Percentiles rank a stretch among this genome's conserved stretches.
Evolutionary conservation across 64 coral and sea anemone species (phyloP).

Genomic region (Montipora cactus): DNA sequence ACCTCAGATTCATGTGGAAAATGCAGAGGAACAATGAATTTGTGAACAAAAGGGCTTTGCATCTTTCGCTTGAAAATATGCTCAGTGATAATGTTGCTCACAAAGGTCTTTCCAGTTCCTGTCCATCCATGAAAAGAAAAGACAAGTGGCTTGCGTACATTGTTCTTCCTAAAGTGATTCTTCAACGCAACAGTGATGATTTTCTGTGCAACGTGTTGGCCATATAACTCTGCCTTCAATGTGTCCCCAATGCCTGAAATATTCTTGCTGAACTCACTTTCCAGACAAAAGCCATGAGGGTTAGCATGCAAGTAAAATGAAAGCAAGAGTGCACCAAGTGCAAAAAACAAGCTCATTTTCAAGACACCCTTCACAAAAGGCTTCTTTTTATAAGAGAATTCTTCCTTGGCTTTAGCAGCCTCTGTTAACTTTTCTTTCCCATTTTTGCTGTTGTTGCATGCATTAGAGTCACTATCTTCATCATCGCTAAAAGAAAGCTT

Average conservation of each 20-base stretch:
- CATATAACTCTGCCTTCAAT: constrained; percentile 73
- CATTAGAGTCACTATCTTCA: constrained; percentile 62
- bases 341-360: background rate
- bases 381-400: background rate
- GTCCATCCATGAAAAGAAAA: constrained; percentile 91
- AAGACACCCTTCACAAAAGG: background rate
- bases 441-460: background rate
- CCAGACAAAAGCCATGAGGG: constrained; percentile 77
- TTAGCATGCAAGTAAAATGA: constrained; percentile 72
- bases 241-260: constrained; percentile 70
- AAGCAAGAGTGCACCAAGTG: background rate
- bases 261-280: constrained; percentile 77
- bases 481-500: constrained; percentile 81
- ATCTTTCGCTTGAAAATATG: constrained; percentile 88
- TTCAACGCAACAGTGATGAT: constrained; percentile 69
- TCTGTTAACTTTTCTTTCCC: constrained; percentile 6
- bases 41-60: constrained; percentile 84
- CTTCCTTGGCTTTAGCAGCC: background rate
- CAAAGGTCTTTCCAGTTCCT: constrained; percentile 90
- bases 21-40: constrained; percentile 86
- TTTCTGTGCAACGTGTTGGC: constrained; percentile 85
- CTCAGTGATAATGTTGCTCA: constrained; percentile 76
- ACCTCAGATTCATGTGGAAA: constrained; percentile 70
- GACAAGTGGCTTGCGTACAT: constrained; percentile 73
- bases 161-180: constrained; percentile 62